Percentiles rank a stretch among this genome's conserved stretches.
These are phyloP conservation scores for Oreortyx pictus DNA, from an alignment of 2,797 vertebrate genomes.

Conservation along the genomic window DNA sequence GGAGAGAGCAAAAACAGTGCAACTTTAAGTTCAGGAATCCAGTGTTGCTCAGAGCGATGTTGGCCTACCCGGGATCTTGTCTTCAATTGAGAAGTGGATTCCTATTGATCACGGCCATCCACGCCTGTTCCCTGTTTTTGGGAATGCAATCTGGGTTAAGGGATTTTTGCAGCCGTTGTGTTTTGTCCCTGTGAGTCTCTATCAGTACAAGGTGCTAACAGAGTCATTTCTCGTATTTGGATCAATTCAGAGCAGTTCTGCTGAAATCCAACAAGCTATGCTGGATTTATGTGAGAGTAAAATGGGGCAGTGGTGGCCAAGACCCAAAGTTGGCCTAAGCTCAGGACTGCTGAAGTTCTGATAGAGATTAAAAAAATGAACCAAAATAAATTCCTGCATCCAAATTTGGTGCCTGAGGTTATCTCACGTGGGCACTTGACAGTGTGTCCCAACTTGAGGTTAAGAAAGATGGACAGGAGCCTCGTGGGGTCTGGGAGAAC, in stretches of 20 bases:
- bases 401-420: accelerated
- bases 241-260: not conserved
- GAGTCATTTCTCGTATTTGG: not conserved
- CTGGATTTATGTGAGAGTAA: not conserved
- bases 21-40: conserved; percentile 8
- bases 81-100: conserved; percentile 51
- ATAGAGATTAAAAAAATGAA: not conserved
- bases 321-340: not conserved
- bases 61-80: not conserved
- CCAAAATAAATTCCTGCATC: not conserved
- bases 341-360: not conserved
- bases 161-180: not conserved
- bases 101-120: conserved; percentile 26
- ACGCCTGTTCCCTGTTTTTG: not conserved
- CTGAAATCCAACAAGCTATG: not conserved
- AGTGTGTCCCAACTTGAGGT: not conserved
- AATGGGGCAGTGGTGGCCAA: not conserved
- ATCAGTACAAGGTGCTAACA: not conserved
- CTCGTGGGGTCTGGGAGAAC: accelerated
- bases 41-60: not conserved
- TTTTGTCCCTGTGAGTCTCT: not conserved
- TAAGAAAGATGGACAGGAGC: not conserved
- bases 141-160: not conserved
- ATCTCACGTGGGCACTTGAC: no score
- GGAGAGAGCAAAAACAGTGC: conserved; percentile 13